Percentiles rank a stretch among this genome's conserved stretches.
Conservation (phyloP, 2,113 vertebrate genomes). For the chimpanzee (Pan troglodytes) region NHGRI_mPanTro3-v2.1_pri NC_072402.2:26648501-26649000, state of each 20-base stretch:
- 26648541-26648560: not conserved
- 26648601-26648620: not conserved
- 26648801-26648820: not conserved
- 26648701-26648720: not conserved
- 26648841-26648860: not conserved
- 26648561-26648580: not conserved
- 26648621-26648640: not conserved
- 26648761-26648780: not conserved
- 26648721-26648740: not conserved
- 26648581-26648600: not conserved
- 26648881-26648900: not conserved
- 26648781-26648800: not conserved
- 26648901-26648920: not conserved
- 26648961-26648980: slow-evolving; percentile 51
- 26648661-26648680: not conserved
- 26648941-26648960: slow-evolving; percentile 48
- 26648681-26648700: not conserved
- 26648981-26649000: slow-evolving; percentile 65
- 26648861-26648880: slow-evolving; percentile 19
- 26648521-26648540: not conserved
- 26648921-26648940: slow-evolving; percentile 42
- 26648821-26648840: not conserved
- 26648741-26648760: not conserved
- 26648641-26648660: not conserved
- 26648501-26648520: not conserved